Conservation (phyloP, 2,113 vertebrate species). For the Thamnophis sirtalis region DNA sequence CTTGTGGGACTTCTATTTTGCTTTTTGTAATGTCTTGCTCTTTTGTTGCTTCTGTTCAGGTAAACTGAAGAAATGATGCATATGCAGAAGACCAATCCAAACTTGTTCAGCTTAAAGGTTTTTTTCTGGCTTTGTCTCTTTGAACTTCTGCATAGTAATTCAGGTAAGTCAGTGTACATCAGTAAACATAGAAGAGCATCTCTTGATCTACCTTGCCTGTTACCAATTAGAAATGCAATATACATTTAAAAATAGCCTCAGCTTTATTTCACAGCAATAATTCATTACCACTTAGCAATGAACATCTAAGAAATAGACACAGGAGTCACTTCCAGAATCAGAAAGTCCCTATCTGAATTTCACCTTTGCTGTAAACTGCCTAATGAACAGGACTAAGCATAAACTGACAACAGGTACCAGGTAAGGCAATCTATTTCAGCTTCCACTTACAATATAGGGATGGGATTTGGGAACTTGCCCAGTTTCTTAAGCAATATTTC, state of each 20-base stretch:
- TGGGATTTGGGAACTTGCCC: background rate
- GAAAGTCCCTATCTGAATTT: background rate
- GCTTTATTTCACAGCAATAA: background rate
- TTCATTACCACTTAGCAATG: background rate
- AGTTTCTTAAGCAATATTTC: background rate
- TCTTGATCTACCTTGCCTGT: background rate
- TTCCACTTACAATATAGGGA: background rate
- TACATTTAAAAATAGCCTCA: background rate
- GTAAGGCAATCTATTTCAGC: background rate
- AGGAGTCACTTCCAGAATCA: background rate
- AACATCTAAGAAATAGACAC: background rate
- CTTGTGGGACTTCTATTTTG: background rate
- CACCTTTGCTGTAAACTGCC: background rate
- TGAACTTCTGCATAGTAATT: background rate
- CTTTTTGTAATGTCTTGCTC: background rate
- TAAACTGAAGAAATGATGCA: background rate
- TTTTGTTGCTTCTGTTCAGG: background rate
- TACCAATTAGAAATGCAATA: background rate
- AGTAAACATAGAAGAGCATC: background rate
- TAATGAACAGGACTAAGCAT: background rate
- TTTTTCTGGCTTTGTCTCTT: conserved; percentile 16
- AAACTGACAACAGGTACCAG: background rate
- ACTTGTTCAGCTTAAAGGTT: background rate
- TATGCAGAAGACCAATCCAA: background rate
- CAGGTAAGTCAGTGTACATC: conserved; percentile 5